Evolutionary conservation across 2,888 invertebrate genomes (phyloP), one percentile per base, ranked within the genome.

Genomic region (Dysmachus trigonus): DNA sequence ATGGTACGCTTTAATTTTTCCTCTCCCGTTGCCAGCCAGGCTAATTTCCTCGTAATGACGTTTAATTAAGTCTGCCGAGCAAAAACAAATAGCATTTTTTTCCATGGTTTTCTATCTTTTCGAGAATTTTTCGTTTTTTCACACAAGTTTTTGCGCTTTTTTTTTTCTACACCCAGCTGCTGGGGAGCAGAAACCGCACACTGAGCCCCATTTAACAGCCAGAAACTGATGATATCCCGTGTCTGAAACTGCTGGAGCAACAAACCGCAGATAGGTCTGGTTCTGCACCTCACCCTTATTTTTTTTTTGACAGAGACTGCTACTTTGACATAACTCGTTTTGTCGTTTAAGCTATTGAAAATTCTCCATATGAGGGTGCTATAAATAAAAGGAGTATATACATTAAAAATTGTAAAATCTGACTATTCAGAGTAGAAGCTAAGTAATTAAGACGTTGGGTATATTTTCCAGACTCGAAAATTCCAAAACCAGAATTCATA

Each of bases 51-150:
- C 87, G 82, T 87, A 85, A 87, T 85, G 87, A 71, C 85, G 76
- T 87, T 87, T 87, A 87, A 87, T 87, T 85, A 87, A 85, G 81
- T 87, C 76, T 85, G 85, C 85, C 85, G 85, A 85, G 83, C 33
- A 76, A 87, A 84, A 87, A 51, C 47, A 81, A 81, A 81, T 53
- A 30, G 38, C 7, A 76, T 27, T 76, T 76, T 76, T 76, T 53
- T 53, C 1, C n/a, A n/a, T 53, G 18, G 22, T 53, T 53, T 53
- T 53, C 62, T 27, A 22, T 62, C 62, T 62, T 62, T 62, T n/a
- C n/a, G 33, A 31, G 74, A 33, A 74, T 27, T 62, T 62, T 62
- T 53, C 22, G 53, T 53, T 53, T 62, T 27, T 10, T 22, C 62
- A 18, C 18, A 18, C 18, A 62, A 62, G n/a, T 27, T 62, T 62